Base-by-base conservation (phyloP, 1,140 invertebrate species). In the Lethrus apterus region DNA sequence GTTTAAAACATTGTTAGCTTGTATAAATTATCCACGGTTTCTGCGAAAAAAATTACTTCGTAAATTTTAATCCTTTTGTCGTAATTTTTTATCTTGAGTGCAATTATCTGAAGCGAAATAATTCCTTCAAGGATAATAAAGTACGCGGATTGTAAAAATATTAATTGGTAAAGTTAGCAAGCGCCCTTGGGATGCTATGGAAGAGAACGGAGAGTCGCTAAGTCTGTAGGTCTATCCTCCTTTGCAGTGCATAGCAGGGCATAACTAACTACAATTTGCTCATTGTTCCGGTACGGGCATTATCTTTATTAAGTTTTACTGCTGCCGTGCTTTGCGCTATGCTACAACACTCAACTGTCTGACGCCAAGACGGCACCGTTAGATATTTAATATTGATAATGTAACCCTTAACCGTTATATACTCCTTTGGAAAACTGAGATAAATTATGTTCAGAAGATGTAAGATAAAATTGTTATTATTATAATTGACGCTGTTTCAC, bases 301-400 rank as follows among this genome's bases (percentile, higher is more conserved):
- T 61, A 61, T 61, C 59, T 61, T 61, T 59, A 61, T 61, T 61
- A 61, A 59, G 57, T 61, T 60, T 61, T 58, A 57, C 58, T 58
- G 49, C 52, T 48, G 51, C 38, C 48, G 19, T 19, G 18, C 42
- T 30, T 17, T 40, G 17, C 26, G 21, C 41, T 38, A 38, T 46
- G 47, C 49, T 50, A 17, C 32, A 43, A 52, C 54, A 44, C 53
- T 50, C 54, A 52, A 57, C 54, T 60, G 58, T 58, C 56, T 56
- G 47, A 38, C 42, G 54, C 56, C 48, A 55, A 56, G 56, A 58
- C 55, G 58, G 49, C 58, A 44, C 44, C 44, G 46, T 52, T 35
- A 59, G 59, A 61, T 61, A 61, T 61, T 61, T 58, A 57, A 57
- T 61, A 61, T 59, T 58, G 59, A 61, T 61, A 61, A 59, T 54